Base-by-base conservation (phyloP, 2,888 invertebrate genomes). In the Meandrusa payeni region DNA sequence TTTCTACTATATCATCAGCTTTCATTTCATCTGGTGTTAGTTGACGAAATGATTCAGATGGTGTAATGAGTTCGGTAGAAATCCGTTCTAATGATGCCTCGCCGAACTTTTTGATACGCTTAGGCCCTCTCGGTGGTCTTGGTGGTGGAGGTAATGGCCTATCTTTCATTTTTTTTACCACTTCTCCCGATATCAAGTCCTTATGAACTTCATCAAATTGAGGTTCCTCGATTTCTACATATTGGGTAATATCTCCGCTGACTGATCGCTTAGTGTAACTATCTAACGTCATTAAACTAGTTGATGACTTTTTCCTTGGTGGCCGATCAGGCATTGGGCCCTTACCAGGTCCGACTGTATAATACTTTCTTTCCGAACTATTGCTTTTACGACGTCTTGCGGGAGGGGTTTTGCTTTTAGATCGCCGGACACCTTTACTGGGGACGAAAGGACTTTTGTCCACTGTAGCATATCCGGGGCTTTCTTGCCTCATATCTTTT, bases 61-160 rank as follows among this genome's bases (percentile, higher is more conserved):
- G 45, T 33, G 50, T 54, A 19, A 66, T 62, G 10, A 46, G 41
- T 31, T 57, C 56, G 3, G 41, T 32, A 10, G 46, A 37, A 34
- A 34, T 36, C 10, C 31, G 37, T 10, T 57, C 48, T 6, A 47
- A 41, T 9, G 57, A 53, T 20, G 71, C 69, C 11, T 55, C 57
- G 5, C 59, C 51, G 66, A 74, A 37, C 65, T 64, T 48, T 56
- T 71, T 83, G 52, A 78, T 80, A 46, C 79, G 71, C 55, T 69
- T 89, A 15, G 90, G 89, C 11, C 89, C 89, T 49, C 95, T 90
- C 0, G 95, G 95, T 22, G 96, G 96, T 44, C 95, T 87, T 1
- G 96, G 96, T 0, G 96, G 96, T 2, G 96, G 93, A 1, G 96
- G 96, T 51, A 96, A 74, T 0, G 96, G 96, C 50, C 96, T 89